Base-by-base conservation (phyloP, 2,888 invertebrate genomes). In the Drosophila hawaiiensis region DNA sequence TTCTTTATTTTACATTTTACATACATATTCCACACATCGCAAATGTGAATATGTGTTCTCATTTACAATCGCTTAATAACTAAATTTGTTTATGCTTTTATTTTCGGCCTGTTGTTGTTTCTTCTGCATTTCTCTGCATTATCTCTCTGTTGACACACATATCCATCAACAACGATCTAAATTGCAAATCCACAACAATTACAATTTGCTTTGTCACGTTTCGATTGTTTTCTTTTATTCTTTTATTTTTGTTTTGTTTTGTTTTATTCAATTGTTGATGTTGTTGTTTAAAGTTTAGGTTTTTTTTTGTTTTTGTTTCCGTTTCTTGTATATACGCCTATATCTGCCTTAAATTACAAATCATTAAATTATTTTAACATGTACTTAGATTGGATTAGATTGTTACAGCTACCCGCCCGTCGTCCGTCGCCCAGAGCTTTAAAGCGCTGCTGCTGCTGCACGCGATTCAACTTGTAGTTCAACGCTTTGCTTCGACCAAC, bases 1-100 rank as follows among this genome's bases (percentile, higher is more conserved):
- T 89, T 91, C 84, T 89, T 84, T 90, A 90, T 91, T 89, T 90
- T 91, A 91, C 91, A 91, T 86, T 89, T 86, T 90, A 92, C 90
- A 92, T 91, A 90, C 83, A 88, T 90, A 91, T 86, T 91, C 91
- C 91, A 89, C 91, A 79, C 69, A 82, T 74, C 72, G 88, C 61
- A 88, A 88, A 76, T 88, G 84, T 78, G 87, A 87, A 84, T 72
- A 82, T 84, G 80, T 88, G 80, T 68, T 84, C 90, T 76, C 85
- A 90, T 85, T 89, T 85, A 85, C 85, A 85, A 69, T 90, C 73
- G 71, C 90, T 85, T 85, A 85, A 58, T 60, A 68, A 54, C 88
- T 90, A 85, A 70, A 83, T 90, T 85, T 89, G 83, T 84, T 87
- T 84, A 76, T 87, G 68, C 68, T 75, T 80, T 76, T 78, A 33